Percentiles rank a stretch among this genome's conserved stretches.
These are phyloP conservation scores for Isichthys henryi DNA, from an alignment of 2,113 vertebrate genomes.

Conservation along the genomic window DNA sequence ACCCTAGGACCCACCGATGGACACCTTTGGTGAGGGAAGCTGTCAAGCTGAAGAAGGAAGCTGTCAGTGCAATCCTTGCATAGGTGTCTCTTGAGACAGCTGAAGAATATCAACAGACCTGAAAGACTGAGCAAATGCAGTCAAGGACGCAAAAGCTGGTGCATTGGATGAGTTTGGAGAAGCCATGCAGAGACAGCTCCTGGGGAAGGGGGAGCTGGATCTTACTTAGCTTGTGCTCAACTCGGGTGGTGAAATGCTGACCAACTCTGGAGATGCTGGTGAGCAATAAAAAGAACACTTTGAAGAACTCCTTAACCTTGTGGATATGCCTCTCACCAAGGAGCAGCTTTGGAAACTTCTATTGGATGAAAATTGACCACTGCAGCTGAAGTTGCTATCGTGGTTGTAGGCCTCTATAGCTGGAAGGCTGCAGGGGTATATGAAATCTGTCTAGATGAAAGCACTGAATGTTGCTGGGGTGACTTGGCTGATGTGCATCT, in stretches of 20 bases:
- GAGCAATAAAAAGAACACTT: neutral
- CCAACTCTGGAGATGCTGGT: neutral
- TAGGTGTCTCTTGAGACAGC: neutral
- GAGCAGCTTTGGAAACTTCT: neutral
- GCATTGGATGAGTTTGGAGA: neutral
- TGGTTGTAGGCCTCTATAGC: neutral
- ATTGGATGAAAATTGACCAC: neutral
- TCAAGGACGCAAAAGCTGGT: neutral
- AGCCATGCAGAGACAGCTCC: neutral
- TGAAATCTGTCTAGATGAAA: neutral
- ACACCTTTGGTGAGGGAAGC: neutral
- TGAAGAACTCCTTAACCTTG: neutral
- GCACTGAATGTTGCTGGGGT: neutral
- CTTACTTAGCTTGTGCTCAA: neutral
- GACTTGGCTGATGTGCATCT: neutral
- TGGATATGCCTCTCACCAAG: neutral
- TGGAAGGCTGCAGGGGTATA: neutral
- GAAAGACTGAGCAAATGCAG: neutral
- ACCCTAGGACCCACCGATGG: neutral
- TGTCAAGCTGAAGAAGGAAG: neutral
- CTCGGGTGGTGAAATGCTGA: neutral
- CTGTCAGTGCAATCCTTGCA: neutral
- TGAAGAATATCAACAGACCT: neutral
- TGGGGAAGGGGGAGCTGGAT: neutral
- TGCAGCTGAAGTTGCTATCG: neutral